Percentiles rank a stretch among this genome's conserved stretches.
Evolutionary conservation across 2,888 invertebrate genomes (phyloP).

Genomic region (Frankliniella intonsa): DNA sequence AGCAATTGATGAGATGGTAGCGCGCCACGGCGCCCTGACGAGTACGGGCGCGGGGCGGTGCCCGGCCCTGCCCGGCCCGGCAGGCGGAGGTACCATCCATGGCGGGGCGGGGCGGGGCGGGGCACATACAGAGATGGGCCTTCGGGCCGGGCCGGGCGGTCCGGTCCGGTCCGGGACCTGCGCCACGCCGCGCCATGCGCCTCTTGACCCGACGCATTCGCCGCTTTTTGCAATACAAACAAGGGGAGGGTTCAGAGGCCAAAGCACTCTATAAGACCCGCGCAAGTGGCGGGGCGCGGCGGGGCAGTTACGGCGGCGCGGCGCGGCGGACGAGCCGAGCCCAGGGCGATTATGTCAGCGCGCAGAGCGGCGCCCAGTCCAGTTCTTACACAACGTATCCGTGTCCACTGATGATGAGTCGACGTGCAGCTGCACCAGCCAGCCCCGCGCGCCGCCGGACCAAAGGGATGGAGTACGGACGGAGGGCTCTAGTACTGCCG

Average conservation of each 20-base stretch:
- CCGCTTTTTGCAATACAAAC: no score
- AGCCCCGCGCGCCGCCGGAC: no score
- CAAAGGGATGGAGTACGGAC: not conserved
- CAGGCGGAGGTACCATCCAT: no score
- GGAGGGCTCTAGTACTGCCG: not conserved
- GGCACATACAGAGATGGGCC: no score
- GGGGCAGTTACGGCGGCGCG: not conserved
- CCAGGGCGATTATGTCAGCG: slow-evolving; percentile 9
- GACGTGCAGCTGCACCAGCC: not conserved
- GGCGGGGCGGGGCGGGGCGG: no score
- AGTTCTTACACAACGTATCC: slow-evolving; percentile 18
- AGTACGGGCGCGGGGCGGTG: not conserved
- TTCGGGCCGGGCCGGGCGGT: no score
- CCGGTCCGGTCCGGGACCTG: no score
- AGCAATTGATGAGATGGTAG: not conserved
- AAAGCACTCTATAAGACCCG: not conserved
- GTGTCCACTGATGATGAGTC: not conserved
- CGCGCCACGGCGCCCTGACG: not conserved
- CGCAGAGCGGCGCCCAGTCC: not conserved
- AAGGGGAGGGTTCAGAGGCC: not conserved
- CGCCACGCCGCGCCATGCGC: no score
- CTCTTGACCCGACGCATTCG: no score
- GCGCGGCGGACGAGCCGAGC: not conserved
- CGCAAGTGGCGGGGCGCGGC: no score
- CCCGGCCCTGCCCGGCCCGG: not conserved